Conservation (phyloP, 1,140 invertebrate genomes). For the Eupristina koningsbergeri region DNA sequence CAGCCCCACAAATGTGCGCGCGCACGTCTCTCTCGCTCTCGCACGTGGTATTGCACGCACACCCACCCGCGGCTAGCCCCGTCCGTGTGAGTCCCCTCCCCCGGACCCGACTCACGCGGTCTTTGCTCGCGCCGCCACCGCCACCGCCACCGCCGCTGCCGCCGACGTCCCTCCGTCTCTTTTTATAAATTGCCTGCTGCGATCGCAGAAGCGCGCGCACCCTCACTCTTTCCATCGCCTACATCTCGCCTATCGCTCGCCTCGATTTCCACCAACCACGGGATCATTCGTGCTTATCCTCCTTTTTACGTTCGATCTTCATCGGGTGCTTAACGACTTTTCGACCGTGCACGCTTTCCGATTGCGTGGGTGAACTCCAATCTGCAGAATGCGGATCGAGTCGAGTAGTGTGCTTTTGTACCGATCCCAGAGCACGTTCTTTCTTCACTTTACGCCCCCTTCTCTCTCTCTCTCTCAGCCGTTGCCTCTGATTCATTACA, state of each 20-base stretch:
- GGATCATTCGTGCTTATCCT: too few species aligned
- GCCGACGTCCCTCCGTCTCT: neutral
- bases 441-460: too few species aligned
- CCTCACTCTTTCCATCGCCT: neutral
- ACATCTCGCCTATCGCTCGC: too few species aligned
- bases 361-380: neutral
- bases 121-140: neutral
- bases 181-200: neutral
- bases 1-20: neutral
- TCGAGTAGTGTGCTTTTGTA: too few species aligned
- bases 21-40: conserved; percentile 23
- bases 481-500: neutral
- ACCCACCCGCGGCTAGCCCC: neutral
- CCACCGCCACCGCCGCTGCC: too few species aligned
- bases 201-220: neutral
- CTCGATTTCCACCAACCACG: neutral
- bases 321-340: neutral
- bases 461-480: too few species aligned
- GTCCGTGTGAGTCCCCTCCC: neutral
- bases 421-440: too few species aligned
- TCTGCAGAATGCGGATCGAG: neutral
- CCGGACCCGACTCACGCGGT: conserved; percentile 7
- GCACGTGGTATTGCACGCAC: conserved; percentile 17
- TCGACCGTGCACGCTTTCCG: neutral
- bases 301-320: too few species aligned